Evolutionary conservation across 2,797 vertebrate species (phyloP).

Genomic region (Mormyrops boulengeri): DNA sequence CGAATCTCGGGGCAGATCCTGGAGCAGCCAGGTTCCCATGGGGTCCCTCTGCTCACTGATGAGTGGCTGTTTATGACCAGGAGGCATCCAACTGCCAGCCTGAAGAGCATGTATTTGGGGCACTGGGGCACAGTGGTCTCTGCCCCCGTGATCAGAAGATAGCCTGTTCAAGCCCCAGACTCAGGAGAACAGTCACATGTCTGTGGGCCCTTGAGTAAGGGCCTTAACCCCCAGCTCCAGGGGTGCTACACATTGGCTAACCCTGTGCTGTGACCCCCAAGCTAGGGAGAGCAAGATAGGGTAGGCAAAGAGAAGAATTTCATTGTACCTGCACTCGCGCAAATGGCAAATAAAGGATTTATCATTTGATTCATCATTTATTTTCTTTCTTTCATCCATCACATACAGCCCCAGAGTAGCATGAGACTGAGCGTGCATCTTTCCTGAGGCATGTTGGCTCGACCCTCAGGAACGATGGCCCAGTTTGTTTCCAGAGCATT

Average conservation of each 20-base stretch:
- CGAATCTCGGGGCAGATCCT: neutral
- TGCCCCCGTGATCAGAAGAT: neutral
- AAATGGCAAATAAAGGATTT: neutral
- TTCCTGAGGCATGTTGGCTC: neutral
- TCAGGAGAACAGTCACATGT: neutral
- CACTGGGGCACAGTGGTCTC: slow-evolving; percentile 38
- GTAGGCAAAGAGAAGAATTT: neutral
- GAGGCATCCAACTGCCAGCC: slow-evolving; percentile 38
- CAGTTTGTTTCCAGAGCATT: neutral
- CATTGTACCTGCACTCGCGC: neutral
- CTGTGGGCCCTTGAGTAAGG: neutral
- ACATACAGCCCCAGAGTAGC: neutral
- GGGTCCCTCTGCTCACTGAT: neutral
- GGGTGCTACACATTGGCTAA: neutral
- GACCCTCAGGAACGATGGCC: neutral
- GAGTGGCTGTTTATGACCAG: neutral
- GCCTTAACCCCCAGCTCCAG: neutral
- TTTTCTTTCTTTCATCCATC: slow-evolving; percentile 31
- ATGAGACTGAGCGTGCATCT: neutral
- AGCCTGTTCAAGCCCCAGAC: neutral
- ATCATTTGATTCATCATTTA: neutral
- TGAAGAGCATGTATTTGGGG: slow-evolving; percentile 34
- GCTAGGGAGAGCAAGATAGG: neutral
- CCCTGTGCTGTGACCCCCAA: neutral
- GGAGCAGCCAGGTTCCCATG: neutral